These are phyloP conservation scores for Scaptomyza polygonia DNA, from an alignment of 2,888 invertebrate genomes.

Conservation along the genomic window DNA sequence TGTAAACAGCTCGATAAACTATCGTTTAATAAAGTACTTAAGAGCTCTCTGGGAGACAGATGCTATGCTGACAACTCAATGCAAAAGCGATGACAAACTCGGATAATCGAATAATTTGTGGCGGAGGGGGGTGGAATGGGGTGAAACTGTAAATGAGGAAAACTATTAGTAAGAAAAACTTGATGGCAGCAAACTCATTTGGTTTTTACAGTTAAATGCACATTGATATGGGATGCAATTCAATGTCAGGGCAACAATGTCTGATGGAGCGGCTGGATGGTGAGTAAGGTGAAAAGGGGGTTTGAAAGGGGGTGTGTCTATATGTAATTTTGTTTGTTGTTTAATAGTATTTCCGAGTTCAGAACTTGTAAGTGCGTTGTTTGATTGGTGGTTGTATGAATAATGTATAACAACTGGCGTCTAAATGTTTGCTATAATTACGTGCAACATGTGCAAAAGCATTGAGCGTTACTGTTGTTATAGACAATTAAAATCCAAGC, in stretches of 20 bases:
- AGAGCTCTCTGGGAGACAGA: conserved; percentile 19
- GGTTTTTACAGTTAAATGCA: conserved; percentile 55
- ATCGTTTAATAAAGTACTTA: conserved; percentile 38
- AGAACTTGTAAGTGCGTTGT: background rate
- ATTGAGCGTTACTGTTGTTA: conserved; percentile 18
- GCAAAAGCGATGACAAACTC: conserved; percentile 24
- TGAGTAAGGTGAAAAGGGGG: too few species aligned
- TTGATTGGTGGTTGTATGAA: background rate
- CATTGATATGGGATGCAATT: conserved; percentile 50
- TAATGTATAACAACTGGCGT: conserved; percentile 68
- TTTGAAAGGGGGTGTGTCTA: background rate
- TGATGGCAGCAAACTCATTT: conserved; percentile 9
- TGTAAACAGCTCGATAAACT: conserved; percentile 34
- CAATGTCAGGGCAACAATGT: conserved; percentile 62
- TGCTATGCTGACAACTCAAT: conserved; percentile 25
- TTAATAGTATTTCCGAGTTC: conserved; percentile 52
- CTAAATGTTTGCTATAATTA: conserved; percentile 68
- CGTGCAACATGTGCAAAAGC: conserved; percentile 61
- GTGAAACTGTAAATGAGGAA: background rate
- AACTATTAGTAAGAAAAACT: background rate
- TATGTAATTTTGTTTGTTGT: too few species aligned
- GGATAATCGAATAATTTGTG: conserved; percentile 1
- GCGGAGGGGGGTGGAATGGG: background rate
- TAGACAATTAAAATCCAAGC: conserved; percentile 59
- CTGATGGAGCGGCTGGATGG: conserved; percentile 13